Evolutionary conservation across 2,113 vertebrate species (phyloP).

Genomic region (Dasyornis broadbenti): DNA sequence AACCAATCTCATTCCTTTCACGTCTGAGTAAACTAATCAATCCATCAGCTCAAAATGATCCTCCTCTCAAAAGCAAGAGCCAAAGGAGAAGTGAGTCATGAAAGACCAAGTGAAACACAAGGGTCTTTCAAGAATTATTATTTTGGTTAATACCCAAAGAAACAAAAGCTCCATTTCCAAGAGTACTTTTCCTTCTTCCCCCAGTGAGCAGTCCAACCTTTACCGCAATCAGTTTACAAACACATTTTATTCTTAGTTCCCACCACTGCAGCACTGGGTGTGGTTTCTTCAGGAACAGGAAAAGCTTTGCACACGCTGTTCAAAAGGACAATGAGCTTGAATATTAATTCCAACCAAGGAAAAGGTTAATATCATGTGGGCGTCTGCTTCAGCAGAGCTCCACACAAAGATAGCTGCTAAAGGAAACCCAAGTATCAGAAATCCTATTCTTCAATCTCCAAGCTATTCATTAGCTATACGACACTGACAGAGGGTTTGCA

Average conservation of each 20-base stretch:
- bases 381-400: background rate
- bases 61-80: background rate
- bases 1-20: background rate
- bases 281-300: slow-evolving; percentile 45
- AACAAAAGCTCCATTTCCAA: background rate
- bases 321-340: background rate
- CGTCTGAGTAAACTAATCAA: background rate
- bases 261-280: background rate
- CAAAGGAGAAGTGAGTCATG: background rate
- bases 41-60: background rate
- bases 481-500: background rate
- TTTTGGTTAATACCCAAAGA: background rate
- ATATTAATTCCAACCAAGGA: background rate
- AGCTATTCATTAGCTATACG: background rate
- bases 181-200: background rate
- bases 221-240: background rate
- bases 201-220: background rate
- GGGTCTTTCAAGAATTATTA: background rate
- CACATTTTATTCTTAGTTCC: background rate
- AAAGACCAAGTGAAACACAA: background rate
- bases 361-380: background rate
- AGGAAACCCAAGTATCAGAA: background rate
- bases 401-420: background rate
- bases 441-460: background rate
- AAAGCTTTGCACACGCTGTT: background rate